Evolutionary conservation across 2,888 invertebrate genomes (phyloP).

Genomic region (Globia sparganii): DNA sequence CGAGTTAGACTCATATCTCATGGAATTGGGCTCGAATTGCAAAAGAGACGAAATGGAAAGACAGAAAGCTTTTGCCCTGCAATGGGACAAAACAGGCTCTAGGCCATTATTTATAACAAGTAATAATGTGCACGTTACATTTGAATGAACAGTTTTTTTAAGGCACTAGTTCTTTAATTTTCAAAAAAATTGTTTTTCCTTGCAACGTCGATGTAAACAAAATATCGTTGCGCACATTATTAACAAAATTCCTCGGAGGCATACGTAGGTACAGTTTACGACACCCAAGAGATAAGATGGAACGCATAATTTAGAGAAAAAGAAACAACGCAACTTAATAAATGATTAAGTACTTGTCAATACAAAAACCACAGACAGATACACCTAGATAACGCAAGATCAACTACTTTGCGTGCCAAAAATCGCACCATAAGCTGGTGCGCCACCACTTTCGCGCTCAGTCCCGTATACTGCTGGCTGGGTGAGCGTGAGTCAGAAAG

Average conservation of each 20-base stretch:
- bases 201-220: neutral
- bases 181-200: neutral
- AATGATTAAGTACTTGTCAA: neutral
- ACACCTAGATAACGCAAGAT: no score
- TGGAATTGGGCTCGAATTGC: no score
- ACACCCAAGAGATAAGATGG: constrained; percentile 13
- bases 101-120: neutral
- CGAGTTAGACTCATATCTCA: no score
- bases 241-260: neutral
- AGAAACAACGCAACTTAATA: constrained; percentile 7
- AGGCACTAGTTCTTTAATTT: no score
- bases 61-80: neutral
- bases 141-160: neutral
- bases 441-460: no score
- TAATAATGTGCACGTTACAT: neutral
- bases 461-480: no score
- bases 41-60: neutral
- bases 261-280: constrained; percentile 9
- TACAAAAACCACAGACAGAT: no score
- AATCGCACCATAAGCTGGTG: no score
- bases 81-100: neutral
- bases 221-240: constrained; percentile 6
- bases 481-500: no score
- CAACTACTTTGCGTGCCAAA: no score
- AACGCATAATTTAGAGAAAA: constrained; percentile 16